Evolutionary conservation across 1,140 invertebrate species (phyloP), one percentile per base, ranked within the genome.

Genomic region (Gryllus bimaculatus): DNA sequence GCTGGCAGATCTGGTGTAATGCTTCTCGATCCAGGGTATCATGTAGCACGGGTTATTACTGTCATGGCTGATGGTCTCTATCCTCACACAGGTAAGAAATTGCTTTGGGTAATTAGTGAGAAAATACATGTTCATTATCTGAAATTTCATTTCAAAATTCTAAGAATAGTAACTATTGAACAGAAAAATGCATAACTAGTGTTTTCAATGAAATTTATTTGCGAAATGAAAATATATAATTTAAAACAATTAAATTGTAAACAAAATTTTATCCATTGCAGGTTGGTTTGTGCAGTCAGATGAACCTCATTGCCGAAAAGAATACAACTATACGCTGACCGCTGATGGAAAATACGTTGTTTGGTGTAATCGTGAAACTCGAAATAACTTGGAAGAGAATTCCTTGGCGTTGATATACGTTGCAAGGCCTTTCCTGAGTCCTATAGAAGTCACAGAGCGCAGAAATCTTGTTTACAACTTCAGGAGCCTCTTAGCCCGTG

Each of bases 381-480:
- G 91, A 74, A 89, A 89, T 47, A 87, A 87, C 82, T 84, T 86
- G 83, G 83, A 84, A 48, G 83, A 81, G 20, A 82, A 84, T 39
- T 89, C 88, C n/a, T 47, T 79, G 12, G 94, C 91, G 77, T 87
- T 96, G 12, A 90, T 96, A 80, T 96, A 93, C 83, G 89, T 93
- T 73, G 91, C 90, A 47, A 88, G 90, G 81, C 93, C 93, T 21
- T 97, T 95, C 86, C 85, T 93, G 75, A 94, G 93, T 82, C 92
- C 92, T 73, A 89, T 96, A 75, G 91, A 94, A 84, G 92, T 96
- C 47, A 95, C 95, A 0, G 95, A 97, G 85, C 90, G 95, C 80
- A 90, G 95, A 82, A 96, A 97, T 85, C 86, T 97, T 81, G 93
- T 95, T 21, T 97, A 96, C 85, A 93, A 94, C 83, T 96, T 96